These are phyloP conservation scores for Xiphias gladius DNA, from an alignment of 2,113 vertebrate genomes.

Conservation along the genomic window DNA sequence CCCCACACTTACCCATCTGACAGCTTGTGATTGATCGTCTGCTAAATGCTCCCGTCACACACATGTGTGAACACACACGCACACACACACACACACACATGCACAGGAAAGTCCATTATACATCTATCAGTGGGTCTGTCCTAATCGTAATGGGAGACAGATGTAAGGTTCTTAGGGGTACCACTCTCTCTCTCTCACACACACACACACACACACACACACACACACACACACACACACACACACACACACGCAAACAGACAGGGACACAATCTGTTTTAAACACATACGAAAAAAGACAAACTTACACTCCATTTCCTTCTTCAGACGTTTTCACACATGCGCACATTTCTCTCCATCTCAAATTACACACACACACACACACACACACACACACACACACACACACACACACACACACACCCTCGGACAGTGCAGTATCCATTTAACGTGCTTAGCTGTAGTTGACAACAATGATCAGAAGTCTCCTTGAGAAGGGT, in stretches of 20 bases:
- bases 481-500: constrained; percentile 82
- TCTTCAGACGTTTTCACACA: constrained; percentile 33
- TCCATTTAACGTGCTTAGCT: constrained; percentile 78
- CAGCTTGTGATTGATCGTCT: constrained; percentile 76
- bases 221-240: background rate
- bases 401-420: constrained; percentile 45
- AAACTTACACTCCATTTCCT: constrained; percentile 19
- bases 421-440: constrained; percentile 46
- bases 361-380: constrained; percentile 28
- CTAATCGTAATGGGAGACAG: constrained; percentile 73
- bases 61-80: background rate
- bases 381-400: constrained; percentile 33
- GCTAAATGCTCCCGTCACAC: constrained; percentile 70
- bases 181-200: background rate
- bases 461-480: constrained; percentile 82
- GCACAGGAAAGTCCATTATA: constrained; percentile 64
- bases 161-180: constrained; percentile 61
- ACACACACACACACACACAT: constrained; percentile 48
- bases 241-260: constrained; percentile 11
- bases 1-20: constrained; percentile 70
- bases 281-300: constrained; percentile 19
- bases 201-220: constrained; percentile 9
- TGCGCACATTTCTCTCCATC: constrained; percentile 20
- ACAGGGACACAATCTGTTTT: constrained; percentile 15
- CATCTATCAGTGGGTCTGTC: constrained; percentile 59